Evolutionary conservation across 2,113 vertebrate genomes (phyloP), one percentile per base, ranked within the genome.

Genomic region (Holacanthus passer): DNA sequence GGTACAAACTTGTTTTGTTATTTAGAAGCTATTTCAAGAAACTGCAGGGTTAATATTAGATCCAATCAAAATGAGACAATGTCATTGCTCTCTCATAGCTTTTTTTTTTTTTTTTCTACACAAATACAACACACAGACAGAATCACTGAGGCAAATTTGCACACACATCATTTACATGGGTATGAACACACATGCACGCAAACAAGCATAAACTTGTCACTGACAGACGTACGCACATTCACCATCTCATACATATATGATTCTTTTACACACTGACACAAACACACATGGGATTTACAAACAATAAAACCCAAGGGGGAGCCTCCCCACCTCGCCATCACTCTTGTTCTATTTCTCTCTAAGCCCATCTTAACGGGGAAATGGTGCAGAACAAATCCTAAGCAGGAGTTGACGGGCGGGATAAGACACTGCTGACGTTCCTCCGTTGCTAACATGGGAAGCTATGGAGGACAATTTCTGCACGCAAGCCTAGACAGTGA

Each of bases 351-450:
- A 81, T 86, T 84, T 83, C 66, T 85, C 76, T 86, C 87, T 92
- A 91, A 94, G 85, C 88, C 84, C 88, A 91, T 93, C 90, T 93
- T 92, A 92, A 92, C 85, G 70, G 91, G 88, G 94, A 90, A 84
- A 94, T 93, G 93, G 93, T 94, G 94, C 90, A 92, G 93, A 95
- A 95, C 88, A 92, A 93, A 94, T 93, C 91, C 93, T 71, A 82
- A 93, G 89, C 91, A 89, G 82, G 85, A 93, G 81, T 85, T 86
- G 85, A 90, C 79, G 90, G 86, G 85, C 84, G 91, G 91, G 64
- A 89, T 92, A 92, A 92, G 89, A 88, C 72, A 72, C 77, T 81
- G 60, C 87, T 84, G 75, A 73, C 35, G 73, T 53, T 52, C 55
- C 65, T 43, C 74, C 35, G 29, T 43, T 56, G 35, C 74, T 53